Evolutionary conservation across 2,113 vertebrate genomes (phyloP), one percentile per base, ranked within the genome.

Genomic region (Corythornis vintsioides): DNA sequence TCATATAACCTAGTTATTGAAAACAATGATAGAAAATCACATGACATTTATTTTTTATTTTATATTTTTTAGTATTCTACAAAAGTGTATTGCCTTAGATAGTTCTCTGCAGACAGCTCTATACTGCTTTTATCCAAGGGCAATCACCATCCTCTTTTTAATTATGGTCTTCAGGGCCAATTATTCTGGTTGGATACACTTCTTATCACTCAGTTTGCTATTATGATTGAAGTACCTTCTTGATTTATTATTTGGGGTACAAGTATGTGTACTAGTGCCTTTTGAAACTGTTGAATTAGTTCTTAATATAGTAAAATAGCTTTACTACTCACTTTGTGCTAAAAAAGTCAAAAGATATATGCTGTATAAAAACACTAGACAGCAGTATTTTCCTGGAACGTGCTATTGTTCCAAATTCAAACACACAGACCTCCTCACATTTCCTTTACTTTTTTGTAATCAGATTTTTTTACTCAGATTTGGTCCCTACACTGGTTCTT

Each of bases 101-200:
- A 20, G 7, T 20, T 78, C 33, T 63, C 43, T 6, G 1, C 2
- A 2, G n/a, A 66, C 26, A 53, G 7, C 28, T 81, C 31, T 76
- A 9, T 1, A 6, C 15, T 74, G 31, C 29, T 81, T 89, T 66
- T 78, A 84, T 65, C 48, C 28, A 43, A 74, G 63, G 83, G 69
- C 25, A 66, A 92, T 93, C 57, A 59, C 66, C 65, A 75, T 64
- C 29, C 5, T 2, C 48, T 88, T 90, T 81, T 67, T 67, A 88
- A 90, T 20, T 78, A 61, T 22, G 14, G 33, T 89, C 66, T 93
- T 92, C 81, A 84, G 84, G 43, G 24, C 53, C 74, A 78, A 16
- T 96, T 95, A 92, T 86, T 90, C 74, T 78, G 74, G 78, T 87
- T 86, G 71, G 70, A 87, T 90, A 91, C 63, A 79, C 71, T 93